Conservation (phyloP, 1,140 invertebrate genomes). For the Hydropsyche tenuis region DNA sequence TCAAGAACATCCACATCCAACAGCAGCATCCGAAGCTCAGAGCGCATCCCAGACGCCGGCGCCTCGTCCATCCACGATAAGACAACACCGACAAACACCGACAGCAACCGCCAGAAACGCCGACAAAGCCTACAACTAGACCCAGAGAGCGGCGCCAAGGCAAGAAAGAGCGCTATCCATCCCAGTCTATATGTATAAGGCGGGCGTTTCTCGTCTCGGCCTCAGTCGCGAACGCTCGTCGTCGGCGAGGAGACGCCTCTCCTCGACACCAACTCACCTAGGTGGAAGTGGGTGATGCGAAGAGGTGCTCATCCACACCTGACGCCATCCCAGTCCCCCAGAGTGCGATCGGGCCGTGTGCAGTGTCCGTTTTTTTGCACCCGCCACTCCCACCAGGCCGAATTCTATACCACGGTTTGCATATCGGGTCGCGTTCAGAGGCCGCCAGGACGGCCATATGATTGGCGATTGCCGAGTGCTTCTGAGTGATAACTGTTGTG, state of each 20-base stretch:
- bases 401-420: neutral
- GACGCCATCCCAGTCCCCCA: neutral
- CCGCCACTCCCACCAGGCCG: neutral
- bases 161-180: slow-evolving; percentile 6
- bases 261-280: neutral
- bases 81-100: too few species aligned
- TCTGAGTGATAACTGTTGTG: neutral
- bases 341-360: too few species aligned
- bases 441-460: neutral
- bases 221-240: slow-evolving; percentile 38
- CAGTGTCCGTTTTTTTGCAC: too few species aligned
- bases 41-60: too few species aligned
- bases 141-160: too few species aligned
- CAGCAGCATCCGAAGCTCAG: too few species aligned
- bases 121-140: too few species aligned
- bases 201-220: neutral
- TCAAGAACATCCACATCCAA: too few species aligned
- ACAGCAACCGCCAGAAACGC: too few species aligned
- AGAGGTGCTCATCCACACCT: too few species aligned
- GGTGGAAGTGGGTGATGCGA: slow-evolving; percentile 33
- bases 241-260: slow-evolving; percentile 34
- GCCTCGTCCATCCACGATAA: too few species aligned
- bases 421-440: neutral
- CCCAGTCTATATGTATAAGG: slow-evolving; percentile 34
- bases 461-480: neutral